phyloP scores from a whole-genome alignment of 1,140 invertebrate genomes.

The Diuraphis noxia region DNA sequence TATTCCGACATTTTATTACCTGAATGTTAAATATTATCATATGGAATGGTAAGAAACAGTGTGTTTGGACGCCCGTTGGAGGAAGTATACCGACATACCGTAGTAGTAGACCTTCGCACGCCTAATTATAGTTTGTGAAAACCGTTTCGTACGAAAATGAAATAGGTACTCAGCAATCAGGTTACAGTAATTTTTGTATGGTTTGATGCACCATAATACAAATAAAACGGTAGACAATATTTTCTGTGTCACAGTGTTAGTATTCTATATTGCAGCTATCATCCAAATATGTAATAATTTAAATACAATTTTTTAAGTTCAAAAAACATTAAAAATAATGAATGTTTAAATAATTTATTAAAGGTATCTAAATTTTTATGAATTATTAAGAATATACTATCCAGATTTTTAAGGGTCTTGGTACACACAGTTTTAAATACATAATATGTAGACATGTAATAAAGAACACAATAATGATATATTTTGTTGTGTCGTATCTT shows the following conservation, averaged over 20 bases:
- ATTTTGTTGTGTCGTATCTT: too few relatives aligned
- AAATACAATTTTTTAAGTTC: background rate
- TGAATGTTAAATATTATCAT: background rate
- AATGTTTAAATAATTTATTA: too few relatives aligned
- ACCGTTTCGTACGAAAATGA: background rate
- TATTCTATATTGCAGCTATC: background rate
- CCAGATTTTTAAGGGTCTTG: background rate
- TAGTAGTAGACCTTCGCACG: too few relatives aligned
- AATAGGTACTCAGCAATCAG: background rate
- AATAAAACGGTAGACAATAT: background rate
- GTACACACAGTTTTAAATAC: background rate
- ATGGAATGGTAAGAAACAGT: background rate
- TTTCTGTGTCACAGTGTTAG: background rate
- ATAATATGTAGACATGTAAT: too few relatives aligned
- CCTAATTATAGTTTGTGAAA: background rate
- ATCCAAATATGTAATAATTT: background rate
- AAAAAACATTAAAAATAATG: background rate
- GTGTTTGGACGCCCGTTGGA: background rate
- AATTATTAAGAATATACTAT: background rate
- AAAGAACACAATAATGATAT: too few relatives aligned
- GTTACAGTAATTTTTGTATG: background rate
- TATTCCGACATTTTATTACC: background rate
- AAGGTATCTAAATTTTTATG: background rate
- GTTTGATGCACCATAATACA: background rate
- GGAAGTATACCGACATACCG: too few relatives aligned